These are phyloP conservation scores for Penaeus vannamei DNA, from an alignment of 1,140 invertebrate genomes.

Conservation along the genomic window DNA sequence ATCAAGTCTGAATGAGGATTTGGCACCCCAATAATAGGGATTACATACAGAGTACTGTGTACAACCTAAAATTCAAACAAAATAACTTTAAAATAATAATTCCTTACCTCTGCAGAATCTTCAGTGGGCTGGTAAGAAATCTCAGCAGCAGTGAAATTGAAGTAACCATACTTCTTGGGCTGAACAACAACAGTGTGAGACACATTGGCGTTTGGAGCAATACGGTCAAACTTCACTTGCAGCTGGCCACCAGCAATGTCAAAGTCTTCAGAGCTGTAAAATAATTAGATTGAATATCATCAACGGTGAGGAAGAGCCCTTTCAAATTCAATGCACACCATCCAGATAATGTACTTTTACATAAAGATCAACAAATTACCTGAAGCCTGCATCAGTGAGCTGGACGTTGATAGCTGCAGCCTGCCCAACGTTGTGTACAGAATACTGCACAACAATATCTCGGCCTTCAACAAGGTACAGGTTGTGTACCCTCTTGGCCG, in stretches of 20 bases:
- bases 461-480: constrained; percentile 98
- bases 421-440: constrained; percentile 86
- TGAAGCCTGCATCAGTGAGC: constrained; percentile 91
- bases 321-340: not conserved
- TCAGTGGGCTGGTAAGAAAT: constrained; percentile 87
- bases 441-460: constrained; percentile 95
- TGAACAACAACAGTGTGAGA: constrained; percentile 93
- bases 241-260: constrained; percentile 88
- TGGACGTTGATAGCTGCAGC: constrained; percentile 91
- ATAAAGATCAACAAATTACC: constrained; percentile 43
- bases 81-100: not conserved
- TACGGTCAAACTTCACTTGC: constrained; percentile 86
- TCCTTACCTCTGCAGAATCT: constrained; percentile 58
- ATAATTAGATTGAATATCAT: not conserved
- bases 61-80: not conserved
- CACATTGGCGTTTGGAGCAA: constrained; percentile 92
- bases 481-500: constrained; percentile 81
- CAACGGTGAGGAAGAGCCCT: not conserved
- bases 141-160: constrained; percentile 97
- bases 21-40: no score
- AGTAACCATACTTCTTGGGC: constrained; percentile 92
- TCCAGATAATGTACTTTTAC: not conserved
- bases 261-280: constrained; percentile 85
- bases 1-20: no score
- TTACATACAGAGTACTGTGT: no score